Conservation (phyloP, 2,113 vertebrate genomes). For the human (Homo sapiens) region DNA sequence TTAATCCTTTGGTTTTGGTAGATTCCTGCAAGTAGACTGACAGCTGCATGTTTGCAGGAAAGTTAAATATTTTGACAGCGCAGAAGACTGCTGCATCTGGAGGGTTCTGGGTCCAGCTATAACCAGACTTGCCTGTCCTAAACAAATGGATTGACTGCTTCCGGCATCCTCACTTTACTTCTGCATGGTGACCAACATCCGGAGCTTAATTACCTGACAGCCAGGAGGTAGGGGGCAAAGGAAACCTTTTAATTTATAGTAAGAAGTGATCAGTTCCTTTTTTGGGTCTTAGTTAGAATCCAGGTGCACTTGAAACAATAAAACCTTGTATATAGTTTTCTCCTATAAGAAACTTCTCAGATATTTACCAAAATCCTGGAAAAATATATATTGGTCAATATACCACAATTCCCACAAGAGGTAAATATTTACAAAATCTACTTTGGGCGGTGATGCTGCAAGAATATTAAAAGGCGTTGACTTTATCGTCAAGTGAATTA, state of each 20-base stretch:
- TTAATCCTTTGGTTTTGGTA: conserved; percentile 25
- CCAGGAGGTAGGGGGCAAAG: not conserved
- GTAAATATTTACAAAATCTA: conserved; percentile 25
- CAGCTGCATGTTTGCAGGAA: not conserved
- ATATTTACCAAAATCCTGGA: not conserved
- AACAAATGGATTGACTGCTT: conserved; percentile 49
- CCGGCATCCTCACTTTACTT: not conserved
- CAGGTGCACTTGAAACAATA: conserved; percentile 19
- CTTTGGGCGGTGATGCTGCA: not conserved
- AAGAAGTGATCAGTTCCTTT: not conserved
- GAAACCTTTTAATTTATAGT: conserved; percentile 63
- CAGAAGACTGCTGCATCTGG: conserved; percentile 11
- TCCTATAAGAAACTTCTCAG: not conserved
- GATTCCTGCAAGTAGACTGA: not conserved
- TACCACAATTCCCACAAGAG: not conserved
- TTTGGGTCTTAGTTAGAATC: conserved; percentile 36
- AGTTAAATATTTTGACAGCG: conserved; percentile 16
- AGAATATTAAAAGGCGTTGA: conserved; percentile 22
- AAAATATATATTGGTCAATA: not conserved
- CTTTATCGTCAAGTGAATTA: not conserved
- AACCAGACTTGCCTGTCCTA: not conserved
- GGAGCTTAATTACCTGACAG: conserved; percentile 14
- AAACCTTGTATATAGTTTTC: not conserved
- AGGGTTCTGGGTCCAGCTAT: not conserved
- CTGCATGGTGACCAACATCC: not conserved